Percentiles rank a stretch among this genome's conserved stretches.
Conservation (phyloP, 2,888 invertebrate genomes). For the Melolontha melolontha region DNA sequence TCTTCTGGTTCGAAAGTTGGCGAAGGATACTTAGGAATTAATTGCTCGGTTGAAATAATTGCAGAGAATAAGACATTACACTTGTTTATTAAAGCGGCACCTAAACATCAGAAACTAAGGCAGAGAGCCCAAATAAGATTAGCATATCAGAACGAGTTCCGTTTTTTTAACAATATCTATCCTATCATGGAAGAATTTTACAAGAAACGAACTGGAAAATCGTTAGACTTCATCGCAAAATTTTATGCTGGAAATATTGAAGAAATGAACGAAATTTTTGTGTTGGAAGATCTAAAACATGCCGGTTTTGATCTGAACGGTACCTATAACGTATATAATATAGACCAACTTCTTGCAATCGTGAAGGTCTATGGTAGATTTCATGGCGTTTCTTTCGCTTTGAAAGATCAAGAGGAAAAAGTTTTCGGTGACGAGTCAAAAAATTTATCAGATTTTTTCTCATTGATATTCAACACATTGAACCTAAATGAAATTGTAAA, state of each 20-base stretch:
- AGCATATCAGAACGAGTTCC: conserved; percentile 48
- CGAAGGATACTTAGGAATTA: conserved; percentile 43
- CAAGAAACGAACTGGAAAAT: conserved; percentile 40
- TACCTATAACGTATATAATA: conserved; percentile 52
- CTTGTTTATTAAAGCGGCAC: conserved; percentile 44
- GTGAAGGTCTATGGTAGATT: conserved; percentile 56
- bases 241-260: conserved; percentile 43
- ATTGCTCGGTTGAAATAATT: conserved; percentile 37
- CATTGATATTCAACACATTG: conserved; percentile 4
- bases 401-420: conserved; percentile 53
- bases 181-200: conserved; percentile 47
- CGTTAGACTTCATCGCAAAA: conserved; percentile 44
- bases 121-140: conserved; percentile 40
- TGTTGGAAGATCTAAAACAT: conserved; percentile 54
- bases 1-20: conserved; percentile 41
- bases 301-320: conserved; percentile 53
- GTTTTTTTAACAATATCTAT: conserved; percentile 46
- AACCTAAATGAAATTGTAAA: background rate
- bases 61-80: conserved; percentile 41
- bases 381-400: conserved; percentile 56
- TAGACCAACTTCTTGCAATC: conserved; percentile 52
- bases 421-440: conserved; percentile 46
- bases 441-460: conserved; percentile 8
- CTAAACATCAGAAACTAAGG: conserved; percentile 39
- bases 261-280: conserved; percentile 48